Evolutionary conservation across 2,888 invertebrate species (phyloP).

Genomic region (Shargacucullia verbasci): DNA sequence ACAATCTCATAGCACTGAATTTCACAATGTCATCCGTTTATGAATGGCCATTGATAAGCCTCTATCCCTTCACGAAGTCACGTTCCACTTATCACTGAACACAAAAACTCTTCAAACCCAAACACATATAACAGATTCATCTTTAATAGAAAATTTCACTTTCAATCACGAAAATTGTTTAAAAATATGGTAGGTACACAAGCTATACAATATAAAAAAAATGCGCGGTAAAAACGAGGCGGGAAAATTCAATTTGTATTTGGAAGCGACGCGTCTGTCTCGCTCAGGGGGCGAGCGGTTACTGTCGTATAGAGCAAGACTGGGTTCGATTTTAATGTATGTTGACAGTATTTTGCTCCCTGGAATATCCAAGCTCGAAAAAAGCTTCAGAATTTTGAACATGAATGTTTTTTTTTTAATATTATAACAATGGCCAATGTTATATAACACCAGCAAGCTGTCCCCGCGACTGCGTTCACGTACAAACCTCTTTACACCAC

Average conservation of each 20-base stretch:
- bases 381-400: neutral
- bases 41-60: slow-evolving; percentile 37
- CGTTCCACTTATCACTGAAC: slow-evolving; percentile 17
- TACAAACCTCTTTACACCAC: no score
- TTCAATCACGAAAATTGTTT: neutral
- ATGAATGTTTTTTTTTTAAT: no score
- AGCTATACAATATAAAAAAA: slow-evolving; percentile 30
- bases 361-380: slow-evolving; percentile 1
- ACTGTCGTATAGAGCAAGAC: slow-evolving; percentile 52
- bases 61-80: slow-evolving; percentile 13
- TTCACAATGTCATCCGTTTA: slow-evolving; percentile 30
- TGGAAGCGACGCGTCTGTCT: slow-evolving; percentile 56
- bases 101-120: neutral
- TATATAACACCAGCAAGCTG: no score
- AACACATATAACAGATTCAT: neutral
- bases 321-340: slow-evolving; percentile 15
- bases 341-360: slow-evolving; percentile 9
- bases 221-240: slow-evolving; percentile 57
- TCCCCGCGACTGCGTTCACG: no score
- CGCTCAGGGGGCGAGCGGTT: slow-evolving; percentile 45
- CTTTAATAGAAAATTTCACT: neutral
- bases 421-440: no score
- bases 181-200: slow-evolving; percentile 1
- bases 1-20: slow-evolving; percentile 14
- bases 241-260: slow-evolving; percentile 47